These are phyloP conservation scores for Brassicogethes aeneus DNA, from an alignment of 2,888 invertebrate species.

Conservation along the genomic window DNA sequence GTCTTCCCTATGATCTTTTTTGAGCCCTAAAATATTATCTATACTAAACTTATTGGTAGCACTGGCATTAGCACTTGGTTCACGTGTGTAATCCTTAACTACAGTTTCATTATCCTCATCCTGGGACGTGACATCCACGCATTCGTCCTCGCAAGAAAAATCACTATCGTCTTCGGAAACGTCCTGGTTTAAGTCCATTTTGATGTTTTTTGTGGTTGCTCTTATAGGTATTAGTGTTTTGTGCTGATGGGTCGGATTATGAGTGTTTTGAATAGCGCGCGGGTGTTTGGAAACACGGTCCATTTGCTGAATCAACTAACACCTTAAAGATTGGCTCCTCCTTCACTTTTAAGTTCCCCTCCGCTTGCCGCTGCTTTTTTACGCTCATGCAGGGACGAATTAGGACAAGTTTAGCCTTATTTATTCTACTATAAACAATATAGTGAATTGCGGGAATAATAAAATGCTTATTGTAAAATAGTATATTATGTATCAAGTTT, in stretches of 20 bases:
- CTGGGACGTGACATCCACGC: constrained; percentile 30
- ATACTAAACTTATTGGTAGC: constrained; percentile 36
- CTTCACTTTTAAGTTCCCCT: constrained; percentile 16
- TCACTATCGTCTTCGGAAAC: constrained; percentile 21
- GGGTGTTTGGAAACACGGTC: constrained; percentile 30
- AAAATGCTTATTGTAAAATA: no score
- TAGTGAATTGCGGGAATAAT: no score
- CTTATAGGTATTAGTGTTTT: no score
- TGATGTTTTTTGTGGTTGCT: no score
- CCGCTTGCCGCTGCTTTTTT: constrained; percentile 6
- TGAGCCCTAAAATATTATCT: constrained; percentile 37
- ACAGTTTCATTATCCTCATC: constrained; percentile 16
- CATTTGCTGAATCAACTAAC: constrained; percentile 35
- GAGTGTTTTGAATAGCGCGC: constrained; percentile 19
- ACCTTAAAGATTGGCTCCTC: constrained; percentile 23
- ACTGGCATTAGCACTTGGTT: constrained; percentile 19
- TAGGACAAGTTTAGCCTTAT: no score
- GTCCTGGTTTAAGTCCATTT: no score
- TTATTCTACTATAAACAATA: no score
- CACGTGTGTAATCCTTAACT: constrained; percentile 11
- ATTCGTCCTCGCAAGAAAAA: constrained; percentile 25
- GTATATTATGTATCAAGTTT: no score
- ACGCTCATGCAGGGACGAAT: no score
- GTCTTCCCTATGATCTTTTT: constrained; percentile 11
- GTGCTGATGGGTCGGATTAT: constrained; percentile 19